Conservation (phyloP, 2,888 invertebrate genomes). For the Heliconius ismenius region DNA sequence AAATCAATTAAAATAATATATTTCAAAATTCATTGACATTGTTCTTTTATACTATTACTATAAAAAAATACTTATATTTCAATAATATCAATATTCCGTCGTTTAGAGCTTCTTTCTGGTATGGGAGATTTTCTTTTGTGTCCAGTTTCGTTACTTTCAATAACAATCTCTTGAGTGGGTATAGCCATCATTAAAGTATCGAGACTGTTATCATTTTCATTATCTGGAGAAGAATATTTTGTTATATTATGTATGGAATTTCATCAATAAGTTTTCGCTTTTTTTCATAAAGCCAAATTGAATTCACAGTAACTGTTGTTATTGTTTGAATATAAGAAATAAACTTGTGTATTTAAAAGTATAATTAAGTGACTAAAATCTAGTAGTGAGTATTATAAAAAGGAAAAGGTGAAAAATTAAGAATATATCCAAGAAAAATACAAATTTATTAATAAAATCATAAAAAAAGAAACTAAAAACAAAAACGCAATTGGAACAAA, state of each 20-base stretch:
- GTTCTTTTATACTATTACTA: neutral
- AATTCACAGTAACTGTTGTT: too few species aligned
- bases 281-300: too few species aligned
- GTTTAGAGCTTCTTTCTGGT: constrained; percentile 52
- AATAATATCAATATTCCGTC: constrained; percentile 54
- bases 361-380: neutral
- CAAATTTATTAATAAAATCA: constrained; percentile 13
- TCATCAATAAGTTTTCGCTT: neutral
- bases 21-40: neutral
- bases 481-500: neutral
- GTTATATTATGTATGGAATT: constrained; percentile 1
- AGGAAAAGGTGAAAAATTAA: constrained; percentile 18
- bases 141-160: constrained; percentile 50
- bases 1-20: neutral
- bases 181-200: constrained; percentile 66
- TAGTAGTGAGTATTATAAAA: neutral
- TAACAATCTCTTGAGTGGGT: constrained; percentile 64
- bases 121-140: constrained; percentile 63
- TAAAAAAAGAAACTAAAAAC: neutral
- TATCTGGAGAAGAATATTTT: constrained; percentile 55
- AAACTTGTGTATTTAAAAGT: too few species aligned
- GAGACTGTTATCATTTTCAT: constrained; percentile 56
- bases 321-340: too few species aligned
- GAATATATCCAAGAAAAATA: neutral
- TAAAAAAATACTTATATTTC: neutral